A percentile compares a stretch with the other conserved stretches of the same genome.
phyloP scores from a whole-genome alignment of 2,888 invertebrate species.

The Phortica okadai region DNA sequence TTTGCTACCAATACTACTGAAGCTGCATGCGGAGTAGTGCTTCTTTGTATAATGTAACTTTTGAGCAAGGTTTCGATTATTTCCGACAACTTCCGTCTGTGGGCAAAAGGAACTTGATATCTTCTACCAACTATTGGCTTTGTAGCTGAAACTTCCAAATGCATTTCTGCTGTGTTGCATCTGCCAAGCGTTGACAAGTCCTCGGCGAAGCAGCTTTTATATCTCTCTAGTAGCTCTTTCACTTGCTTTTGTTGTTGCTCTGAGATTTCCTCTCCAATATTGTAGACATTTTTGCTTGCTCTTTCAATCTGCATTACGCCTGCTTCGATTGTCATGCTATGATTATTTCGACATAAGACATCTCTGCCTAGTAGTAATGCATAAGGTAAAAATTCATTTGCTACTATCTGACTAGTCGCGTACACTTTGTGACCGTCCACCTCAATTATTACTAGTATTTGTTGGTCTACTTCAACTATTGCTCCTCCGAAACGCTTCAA shows the following conservation, averaged over 20 bases:
- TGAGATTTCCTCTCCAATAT: no score
- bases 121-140: constrained; percentile 32
- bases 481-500: no score
- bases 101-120: constrained; percentile 39
- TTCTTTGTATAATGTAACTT: constrained; percentile 32
- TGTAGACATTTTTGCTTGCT: no score
- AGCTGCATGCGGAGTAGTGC: not conserved
- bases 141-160: constrained; percentile 25
- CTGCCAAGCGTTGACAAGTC: constrained; percentile 16
- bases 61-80: constrained; percentile 20
- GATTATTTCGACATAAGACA: no score
- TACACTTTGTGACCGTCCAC: no score
- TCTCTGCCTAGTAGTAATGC: no score
- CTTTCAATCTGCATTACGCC: not conserved
- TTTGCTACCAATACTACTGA: no score
- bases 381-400: not conserved
- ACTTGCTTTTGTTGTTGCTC: no score
- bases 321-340: not conserved
- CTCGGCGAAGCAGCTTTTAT: constrained; percentile 20
- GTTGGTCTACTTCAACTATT: not conserved
- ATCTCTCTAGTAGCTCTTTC: no score
- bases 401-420: no score
- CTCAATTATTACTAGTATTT: no score
- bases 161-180: constrained; percentile 32
- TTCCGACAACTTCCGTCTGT: constrained; percentile 17